phyloP scores from a whole-genome alignment of 2,888 invertebrate genomes.

The Rhopalosiphum nymphaeae region DNA sequence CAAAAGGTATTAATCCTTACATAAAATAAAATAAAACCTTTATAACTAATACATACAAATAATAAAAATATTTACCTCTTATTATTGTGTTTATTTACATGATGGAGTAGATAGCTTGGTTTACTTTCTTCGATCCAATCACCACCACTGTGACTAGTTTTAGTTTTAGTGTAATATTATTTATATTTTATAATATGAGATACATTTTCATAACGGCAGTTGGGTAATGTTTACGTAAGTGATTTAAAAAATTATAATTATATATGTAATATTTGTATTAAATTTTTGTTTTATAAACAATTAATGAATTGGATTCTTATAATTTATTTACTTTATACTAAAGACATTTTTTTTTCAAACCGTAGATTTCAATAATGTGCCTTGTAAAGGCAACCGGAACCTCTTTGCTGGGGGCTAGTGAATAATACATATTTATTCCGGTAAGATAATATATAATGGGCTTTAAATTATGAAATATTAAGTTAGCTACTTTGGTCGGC shows the following conservation, averaged over 20 bases:
- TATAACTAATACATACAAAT: not conserved
- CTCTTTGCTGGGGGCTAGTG: conserved; percentile 24
- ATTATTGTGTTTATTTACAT: not conserved
- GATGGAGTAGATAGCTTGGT: not conserved
- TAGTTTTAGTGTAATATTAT: not conserved
- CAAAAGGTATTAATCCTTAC: not conserved
- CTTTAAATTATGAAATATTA: conserved; percentile 46
- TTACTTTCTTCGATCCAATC: not conserved
- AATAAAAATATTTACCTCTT: not conserved
- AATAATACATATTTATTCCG: conserved; percentile 56
- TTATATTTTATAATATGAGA: not conserved
- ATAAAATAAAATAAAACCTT: too few relatives aligned
- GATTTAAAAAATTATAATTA: not conserved
- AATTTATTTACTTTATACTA: conserved; percentile 31
- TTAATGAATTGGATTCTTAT: not conserved
- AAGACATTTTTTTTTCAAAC: conserved; percentile 30
- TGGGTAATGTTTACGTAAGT: not conserved
- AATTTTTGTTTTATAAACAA: not conserved
- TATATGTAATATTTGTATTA: not conserved
- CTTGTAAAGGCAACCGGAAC: not conserved
- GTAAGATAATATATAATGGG: conserved; percentile 26
- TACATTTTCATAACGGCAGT: not conserved
- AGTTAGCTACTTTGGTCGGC: not conserved
- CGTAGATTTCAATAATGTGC: conserved; percentile 33
- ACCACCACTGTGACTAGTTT: not conserved